phyloP scores from a whole-genome alignment of 2,888 invertebrate genomes.

The Lycia hirtaria region DNA sequence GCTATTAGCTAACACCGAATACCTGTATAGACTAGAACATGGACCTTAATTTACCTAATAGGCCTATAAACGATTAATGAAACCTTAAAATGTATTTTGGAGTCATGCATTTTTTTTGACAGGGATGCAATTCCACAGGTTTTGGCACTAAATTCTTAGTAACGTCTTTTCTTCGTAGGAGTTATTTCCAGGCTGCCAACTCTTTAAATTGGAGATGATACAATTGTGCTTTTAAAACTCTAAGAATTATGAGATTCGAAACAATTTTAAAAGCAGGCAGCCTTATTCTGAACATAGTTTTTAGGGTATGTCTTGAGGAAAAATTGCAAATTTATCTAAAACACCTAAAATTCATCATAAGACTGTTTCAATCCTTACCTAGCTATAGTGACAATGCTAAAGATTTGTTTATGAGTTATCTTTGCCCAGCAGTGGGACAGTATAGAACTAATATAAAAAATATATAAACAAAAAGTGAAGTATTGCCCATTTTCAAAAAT shows the following conservation, averaged over 20 bases:
- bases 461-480: too few relatives aligned
- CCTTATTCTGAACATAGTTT: conserved; percentile 1
- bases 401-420: conserved; percentile 14
- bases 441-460: too few relatives aligned
- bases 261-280: conserved; percentile 16
- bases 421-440: too few relatives aligned
- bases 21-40: conserved; percentile 68
- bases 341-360: conserved; percentile 46
- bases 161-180: conserved; percentile 9
- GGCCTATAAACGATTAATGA: conserved; percentile 61
- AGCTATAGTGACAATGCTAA: conserved; percentile 20
- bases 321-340: conserved; percentile 32
- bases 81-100: conserved; percentile 34
- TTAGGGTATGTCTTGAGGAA: conserved; percentile 11
- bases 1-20: conserved; percentile 76
- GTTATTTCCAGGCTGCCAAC: conserved; percentile 14
- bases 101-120: conserved; percentile 26
- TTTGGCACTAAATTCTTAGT: conserved; percentile 33
- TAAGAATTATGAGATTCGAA: neutral
- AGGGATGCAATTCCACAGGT: conserved; percentile 20
- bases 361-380: conserved; percentile 45
- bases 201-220: conserved; percentile 1
- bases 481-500: conserved; percentile 6
- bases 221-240: neutral
- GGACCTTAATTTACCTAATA: conserved; percentile 67